Percentiles rank a stretch among this genome's conserved stretches.
Conservation (phyloP, 2,888 invertebrate species). For the Lacanobia oleracea region DNA sequence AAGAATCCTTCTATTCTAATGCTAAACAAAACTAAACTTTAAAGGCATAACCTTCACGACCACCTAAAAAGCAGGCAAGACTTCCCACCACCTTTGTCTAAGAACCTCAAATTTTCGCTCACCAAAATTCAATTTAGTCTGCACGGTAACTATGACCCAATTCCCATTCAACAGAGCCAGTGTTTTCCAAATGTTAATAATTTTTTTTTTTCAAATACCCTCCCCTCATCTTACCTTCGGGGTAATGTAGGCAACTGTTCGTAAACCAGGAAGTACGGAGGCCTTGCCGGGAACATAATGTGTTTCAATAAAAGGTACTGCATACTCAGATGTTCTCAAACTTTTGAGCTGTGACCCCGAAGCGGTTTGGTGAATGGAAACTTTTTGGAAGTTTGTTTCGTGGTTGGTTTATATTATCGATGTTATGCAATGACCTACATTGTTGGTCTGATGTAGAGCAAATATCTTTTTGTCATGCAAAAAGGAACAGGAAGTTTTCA, state of each 20-base stretch:
- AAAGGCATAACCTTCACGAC: neutral
- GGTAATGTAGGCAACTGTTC: slow-evolving; percentile 48
- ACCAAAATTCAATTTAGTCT: slow-evolving; percentile 61
- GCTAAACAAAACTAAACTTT: slow-evolving; percentile 26
- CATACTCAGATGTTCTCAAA: slow-evolving; percentile 49
- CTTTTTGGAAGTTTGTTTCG: slow-evolving; percentile 24
- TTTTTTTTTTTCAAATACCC: slow-evolving; percentile 54
- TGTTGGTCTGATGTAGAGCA: neutral
- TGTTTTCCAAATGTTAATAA: slow-evolving; percentile 58
- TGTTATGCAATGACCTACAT: slow-evolving; percentile 9
- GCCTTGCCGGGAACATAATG: slow-evolving; percentile 48
- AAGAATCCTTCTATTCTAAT: too few relatives aligned
- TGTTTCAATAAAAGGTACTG: slow-evolving; percentile 63
- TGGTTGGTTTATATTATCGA: neutral
- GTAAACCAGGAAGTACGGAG: slow-evolving; percentile 52
- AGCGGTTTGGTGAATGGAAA: slow-evolving; percentile 23
- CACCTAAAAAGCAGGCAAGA: neutral
- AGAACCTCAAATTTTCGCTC: slow-evolving; percentile 34
- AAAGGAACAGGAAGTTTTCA: too few relatives aligned
- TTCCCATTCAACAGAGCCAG: slow-evolving; percentile 39
- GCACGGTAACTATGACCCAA: slow-evolving; percentile 56
- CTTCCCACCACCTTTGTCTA: slow-evolving; percentile 33
- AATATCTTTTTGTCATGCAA: neutral
- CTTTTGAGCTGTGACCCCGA: slow-evolving; percentile 23
- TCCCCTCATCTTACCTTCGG: slow-evolving; percentile 26